A percentile compares a stretch with the other conserved stretches of the same genome.
Conservation (phyloP, 2,113 vertebrate species). For the Vidua chalybeata region DNA sequence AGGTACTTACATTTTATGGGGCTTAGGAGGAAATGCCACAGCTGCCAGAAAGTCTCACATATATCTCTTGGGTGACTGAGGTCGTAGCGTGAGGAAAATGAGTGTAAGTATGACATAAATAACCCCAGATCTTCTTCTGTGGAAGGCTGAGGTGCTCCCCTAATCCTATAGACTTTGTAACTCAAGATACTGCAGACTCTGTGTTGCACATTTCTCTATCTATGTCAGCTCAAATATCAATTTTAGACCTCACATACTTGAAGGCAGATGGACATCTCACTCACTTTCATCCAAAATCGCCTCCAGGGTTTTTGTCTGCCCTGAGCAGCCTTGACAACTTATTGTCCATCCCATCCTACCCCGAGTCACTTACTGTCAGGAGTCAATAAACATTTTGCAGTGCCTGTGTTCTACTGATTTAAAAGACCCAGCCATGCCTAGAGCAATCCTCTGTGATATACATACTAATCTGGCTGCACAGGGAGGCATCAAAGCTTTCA, state of each 20-base stretch:
- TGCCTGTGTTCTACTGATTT: background rate
- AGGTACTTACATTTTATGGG: background rate
- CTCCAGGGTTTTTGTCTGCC: background rate
- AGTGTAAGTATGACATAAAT: background rate
- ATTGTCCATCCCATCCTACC: background rate
- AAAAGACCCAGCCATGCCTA: background rate
- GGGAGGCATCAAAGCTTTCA: background rate
- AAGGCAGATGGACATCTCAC: background rate
- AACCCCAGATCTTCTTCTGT: background rate
- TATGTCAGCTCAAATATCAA: background rate
- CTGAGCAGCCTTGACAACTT: constrained; percentile 21
- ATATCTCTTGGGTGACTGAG: background rate
- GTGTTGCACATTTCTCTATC: background rate
- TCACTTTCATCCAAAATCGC: background rate
- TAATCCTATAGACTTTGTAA: background rate
- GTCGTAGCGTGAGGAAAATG: background rate
- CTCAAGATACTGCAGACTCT: background rate
- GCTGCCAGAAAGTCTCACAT: background rate
- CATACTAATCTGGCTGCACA: background rate
- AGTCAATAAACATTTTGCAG: constrained; percentile 47
- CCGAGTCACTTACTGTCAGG: constrained; percentile 22
- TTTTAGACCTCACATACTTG: background rate
- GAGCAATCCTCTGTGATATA: background rate
- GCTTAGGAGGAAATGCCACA: background rate
- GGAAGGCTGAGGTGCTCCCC: background rate